Percentiles rank a stretch among this genome's conserved stretches.
Conservation (phyloP, 2,113 vertebrate genomes). For the Gulo gulo region DNA sequence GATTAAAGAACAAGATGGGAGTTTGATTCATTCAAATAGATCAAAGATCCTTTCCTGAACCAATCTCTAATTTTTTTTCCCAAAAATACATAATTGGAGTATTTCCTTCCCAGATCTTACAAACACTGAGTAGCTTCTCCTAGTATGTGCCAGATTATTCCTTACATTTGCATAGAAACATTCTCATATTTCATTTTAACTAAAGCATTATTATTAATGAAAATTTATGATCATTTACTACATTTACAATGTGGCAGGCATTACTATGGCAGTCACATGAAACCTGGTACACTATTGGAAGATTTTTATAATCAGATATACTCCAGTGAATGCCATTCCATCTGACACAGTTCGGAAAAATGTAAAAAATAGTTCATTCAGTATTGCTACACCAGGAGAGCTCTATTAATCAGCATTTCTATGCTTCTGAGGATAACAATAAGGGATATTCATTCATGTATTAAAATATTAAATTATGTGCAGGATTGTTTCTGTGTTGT, state of each 20-base stretch:
- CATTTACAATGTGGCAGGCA: constrained; percentile 32
- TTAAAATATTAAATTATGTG: constrained; percentile 61
- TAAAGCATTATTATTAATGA: constrained; percentile 8
- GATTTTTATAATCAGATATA: constrained; percentile 54
- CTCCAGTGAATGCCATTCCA: constrained; percentile 36
- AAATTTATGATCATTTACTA: not conserved
- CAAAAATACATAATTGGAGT: constrained; percentile 44
- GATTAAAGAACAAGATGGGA: constrained; percentile 49
- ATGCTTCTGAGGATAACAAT: constrained; percentile 51
- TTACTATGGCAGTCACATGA: constrained; percentile 49
- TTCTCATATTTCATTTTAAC: constrained; percentile 27
- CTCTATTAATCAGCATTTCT: constrained; percentile 45
- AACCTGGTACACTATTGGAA: not conserved
- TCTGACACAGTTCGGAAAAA: constrained; percentile 54
- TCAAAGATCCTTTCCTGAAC: constrained; percentile 31
- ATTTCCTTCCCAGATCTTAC: constrained; percentile 52
- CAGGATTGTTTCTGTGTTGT: constrained; percentile 59
- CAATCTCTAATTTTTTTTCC: constrained; percentile 5
- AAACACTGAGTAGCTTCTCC: constrained; percentile 52
- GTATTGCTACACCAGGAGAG: constrained; percentile 45
- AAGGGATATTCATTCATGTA: constrained; percentile 53
- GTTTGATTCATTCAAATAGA: constrained; percentile 46
- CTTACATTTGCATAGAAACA: constrained; percentile 55
- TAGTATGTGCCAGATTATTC: not conserved
- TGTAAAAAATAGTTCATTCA: constrained; percentile 26